Conservation (phyloP, 1,140 invertebrate species). For the Diprion similis region DNA sequence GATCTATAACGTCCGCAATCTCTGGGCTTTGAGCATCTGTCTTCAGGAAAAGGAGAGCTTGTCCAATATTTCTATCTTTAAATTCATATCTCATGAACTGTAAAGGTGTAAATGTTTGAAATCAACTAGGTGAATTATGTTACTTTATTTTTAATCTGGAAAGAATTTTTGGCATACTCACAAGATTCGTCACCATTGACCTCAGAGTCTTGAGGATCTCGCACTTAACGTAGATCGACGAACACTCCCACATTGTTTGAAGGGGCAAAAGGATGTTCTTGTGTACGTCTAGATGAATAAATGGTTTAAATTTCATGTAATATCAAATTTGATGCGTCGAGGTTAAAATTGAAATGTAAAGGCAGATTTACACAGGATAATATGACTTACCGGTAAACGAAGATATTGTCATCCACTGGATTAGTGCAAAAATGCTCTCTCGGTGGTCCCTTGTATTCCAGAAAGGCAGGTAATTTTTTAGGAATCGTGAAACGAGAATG, state of each 20-base stretch:
- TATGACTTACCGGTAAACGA: conserved; percentile 38
- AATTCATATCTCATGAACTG: conserved; percentile 41
- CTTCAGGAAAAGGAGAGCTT: conserved; percentile 43
- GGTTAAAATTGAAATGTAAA: conserved; percentile 15
- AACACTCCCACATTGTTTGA: conserved; percentile 46
- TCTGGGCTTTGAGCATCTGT: conserved; percentile 31
- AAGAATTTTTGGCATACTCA: conserved; percentile 28
- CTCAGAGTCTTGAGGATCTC: conserved; percentile 45
- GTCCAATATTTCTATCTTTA: conserved; percentile 21
- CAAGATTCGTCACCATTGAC: conserved; percentile 47
- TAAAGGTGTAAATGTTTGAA: conserved; percentile 17
- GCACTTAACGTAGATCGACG: conserved; percentile 43
- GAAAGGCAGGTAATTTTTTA: conserved; percentile 47
- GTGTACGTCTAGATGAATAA: conserved; percentile 36
- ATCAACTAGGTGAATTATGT: not conserved
- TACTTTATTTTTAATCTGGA: not conserved
- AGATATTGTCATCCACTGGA: conserved; percentile 50
- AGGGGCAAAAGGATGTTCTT: conserved; percentile 42
- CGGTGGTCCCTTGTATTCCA: conserved; percentile 43
- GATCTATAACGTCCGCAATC: conserved; percentile 33
- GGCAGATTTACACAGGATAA: not conserved
- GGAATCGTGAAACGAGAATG: conserved; percentile 49
- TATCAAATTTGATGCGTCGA: no score
- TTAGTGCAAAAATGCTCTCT: conserved; percentile 41
- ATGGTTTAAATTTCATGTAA: not conserved